phyloP scores from a whole-genome alignment of 2,797 vertebrate species.

The Mormyrus hasselquistii region DNA sequence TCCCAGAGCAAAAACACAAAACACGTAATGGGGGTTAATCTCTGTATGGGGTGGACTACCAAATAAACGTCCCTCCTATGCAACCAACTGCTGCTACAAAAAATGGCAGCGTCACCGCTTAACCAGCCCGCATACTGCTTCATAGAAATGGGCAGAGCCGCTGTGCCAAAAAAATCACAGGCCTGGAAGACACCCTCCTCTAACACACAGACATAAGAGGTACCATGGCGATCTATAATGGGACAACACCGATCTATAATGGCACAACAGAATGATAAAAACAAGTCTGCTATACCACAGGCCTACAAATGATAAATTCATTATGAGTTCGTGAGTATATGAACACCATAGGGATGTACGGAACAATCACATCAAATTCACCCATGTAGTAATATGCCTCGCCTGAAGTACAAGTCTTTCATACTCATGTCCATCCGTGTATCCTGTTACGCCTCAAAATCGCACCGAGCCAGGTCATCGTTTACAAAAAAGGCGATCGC shows the following conservation, averaged over 20 bases:
- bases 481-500: background rate
- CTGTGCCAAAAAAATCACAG: background rate
- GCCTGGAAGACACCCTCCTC: background rate
- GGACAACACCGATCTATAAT: background rate
- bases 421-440: background rate
- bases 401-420: background rate
- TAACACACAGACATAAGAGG: background rate
- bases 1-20: background rate
- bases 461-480: background rate
- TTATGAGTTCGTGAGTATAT: background rate
- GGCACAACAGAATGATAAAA: background rate
- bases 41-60: background rate
- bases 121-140: background rate
- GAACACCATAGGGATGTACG: background rate
- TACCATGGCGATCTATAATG: background rate
- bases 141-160: background rate
- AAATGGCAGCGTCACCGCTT: background rate
- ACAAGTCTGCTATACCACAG: background rate
- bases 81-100: background rate
- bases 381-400: background rate
- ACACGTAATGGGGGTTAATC: background rate
- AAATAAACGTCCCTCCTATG: background rate
- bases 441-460: conserved; percentile 8
- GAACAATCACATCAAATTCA: background rate
- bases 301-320: background rate